These are phyloP conservation scores for Sylvicola cinctus DNA, from an alignment of 2,888 invertebrate species.

Conservation along the genomic window DNA sequence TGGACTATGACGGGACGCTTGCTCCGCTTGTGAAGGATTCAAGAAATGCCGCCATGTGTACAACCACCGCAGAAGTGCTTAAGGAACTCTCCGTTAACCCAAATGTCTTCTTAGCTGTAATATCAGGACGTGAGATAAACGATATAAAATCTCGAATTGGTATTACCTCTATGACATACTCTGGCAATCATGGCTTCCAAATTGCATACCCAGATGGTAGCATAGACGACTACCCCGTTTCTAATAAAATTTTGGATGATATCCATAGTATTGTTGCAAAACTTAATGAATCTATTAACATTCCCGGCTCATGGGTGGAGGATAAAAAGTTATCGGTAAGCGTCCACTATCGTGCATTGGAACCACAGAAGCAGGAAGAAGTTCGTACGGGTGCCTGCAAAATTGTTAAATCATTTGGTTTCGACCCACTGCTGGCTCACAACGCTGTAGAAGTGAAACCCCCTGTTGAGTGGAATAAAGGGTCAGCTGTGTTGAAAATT, in stretches of 20 bases:
- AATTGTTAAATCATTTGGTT: conserved; percentile 56
- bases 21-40: no score
- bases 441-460: conserved; percentile 82
- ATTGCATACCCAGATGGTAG: conserved; percentile 79
- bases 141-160: conserved; percentile 83
- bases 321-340: conserved; percentile 73
- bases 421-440: conserved; percentile 58
- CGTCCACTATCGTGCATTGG: conserved; percentile 74
- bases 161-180: conserved; percentile 76
- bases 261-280: conserved; percentile 55
- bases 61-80: conserved; percentile 67
- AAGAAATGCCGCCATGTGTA: no score
- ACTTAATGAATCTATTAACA: conserved; percentile 68
- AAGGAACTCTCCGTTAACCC: conserved; percentile 62
- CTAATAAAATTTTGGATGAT: no score
- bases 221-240: conserved; percentile 81
- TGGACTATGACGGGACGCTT: no score
- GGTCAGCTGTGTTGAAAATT: conserved; percentile 77
- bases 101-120: conserved; percentile 70
- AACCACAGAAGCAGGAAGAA: conserved; percentile 39
- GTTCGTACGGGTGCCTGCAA: conserved; percentile 50
- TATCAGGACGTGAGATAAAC: conserved; percentile 69
- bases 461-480: conserved; percentile 82
- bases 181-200: conserved; percentile 75
- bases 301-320: conserved; percentile 81